phyloP scores from a whole-genome alignment of 2,113 vertebrate species.

The Cnemophilus loriae region DNA sequence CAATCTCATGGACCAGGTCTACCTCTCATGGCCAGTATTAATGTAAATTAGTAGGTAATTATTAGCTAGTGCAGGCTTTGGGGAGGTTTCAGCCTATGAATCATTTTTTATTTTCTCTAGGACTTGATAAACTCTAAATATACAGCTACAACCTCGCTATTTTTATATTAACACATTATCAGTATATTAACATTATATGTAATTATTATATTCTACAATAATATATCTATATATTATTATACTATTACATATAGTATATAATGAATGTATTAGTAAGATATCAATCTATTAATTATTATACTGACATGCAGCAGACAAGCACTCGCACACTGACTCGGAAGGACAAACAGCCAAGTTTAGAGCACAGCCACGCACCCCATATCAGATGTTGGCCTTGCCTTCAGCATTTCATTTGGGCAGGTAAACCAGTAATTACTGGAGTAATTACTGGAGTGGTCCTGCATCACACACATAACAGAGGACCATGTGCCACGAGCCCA shows the following conservation, averaged over 20 bases:
- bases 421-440: background rate
- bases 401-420: background rate
- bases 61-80: background rate
- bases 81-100: background rate
- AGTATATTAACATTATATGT: background rate
- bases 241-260: background rate
- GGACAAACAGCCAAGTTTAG: background rate
- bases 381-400: background rate
- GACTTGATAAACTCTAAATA: background rate
- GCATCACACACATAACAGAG: too few relatives aligned
- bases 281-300: background rate
- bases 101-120: background rate
- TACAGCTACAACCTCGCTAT: background rate
- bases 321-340: background rate
- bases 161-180: background rate
- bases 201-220: background rate
- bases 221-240: background rate
- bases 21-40: background rate
- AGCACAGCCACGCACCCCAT: background rate
- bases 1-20: background rate
- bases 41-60: background rate
- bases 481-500: rapidly evolving
- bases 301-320: background rate
- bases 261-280: background rate
- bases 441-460: background rate